phyloP scores from a whole-genome alignment of 2,888 invertebrate species.

The Tromatobia lineatoria region DNA sequence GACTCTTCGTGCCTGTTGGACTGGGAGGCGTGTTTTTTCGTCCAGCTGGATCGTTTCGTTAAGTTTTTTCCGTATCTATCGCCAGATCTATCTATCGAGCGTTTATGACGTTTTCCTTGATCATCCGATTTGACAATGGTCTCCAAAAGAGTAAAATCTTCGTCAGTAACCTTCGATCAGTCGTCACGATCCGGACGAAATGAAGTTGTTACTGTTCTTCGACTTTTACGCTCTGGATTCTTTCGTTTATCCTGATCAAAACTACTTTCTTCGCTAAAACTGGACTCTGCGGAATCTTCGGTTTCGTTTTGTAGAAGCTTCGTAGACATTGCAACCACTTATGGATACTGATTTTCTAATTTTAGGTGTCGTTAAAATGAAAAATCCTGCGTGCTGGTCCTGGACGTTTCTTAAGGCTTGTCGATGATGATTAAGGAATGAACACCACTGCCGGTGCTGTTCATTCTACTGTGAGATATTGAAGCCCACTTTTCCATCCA shows the following conservation, averaged over 20 bases:
- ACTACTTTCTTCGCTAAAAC: constrained; percentile 12
- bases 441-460: constrained; percentile 55
- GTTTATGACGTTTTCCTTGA: background rate
- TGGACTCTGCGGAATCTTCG: background rate
- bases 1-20: constrained; percentile 3
- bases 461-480: constrained; percentile 60
- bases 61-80: background rate
- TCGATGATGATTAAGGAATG: constrained; percentile 65
- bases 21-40: background rate
- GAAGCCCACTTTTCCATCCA: constrained; percentile 63
- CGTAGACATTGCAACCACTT: constrained; percentile 37
- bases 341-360: constrained; percentile 25
- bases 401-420: too few relatives aligned
- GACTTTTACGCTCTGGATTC: background rate
- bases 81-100: constrained; percentile 13
- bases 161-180: background rate
- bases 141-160: constrained; percentile 2
- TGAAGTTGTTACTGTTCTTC: background rate
- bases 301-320: constrained; percentile 1
- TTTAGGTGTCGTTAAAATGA: background rate
- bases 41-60: background rate
- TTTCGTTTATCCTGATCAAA: background rate
- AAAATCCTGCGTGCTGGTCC: too few relatives aligned
- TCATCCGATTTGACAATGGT: background rate
- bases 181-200: constrained; percentile 2